Evolutionary conservation across 2,888 invertebrate species (phyloP), one percentile per base, ranked within the genome.

Genomic region (Morpho helenor): DNA sequence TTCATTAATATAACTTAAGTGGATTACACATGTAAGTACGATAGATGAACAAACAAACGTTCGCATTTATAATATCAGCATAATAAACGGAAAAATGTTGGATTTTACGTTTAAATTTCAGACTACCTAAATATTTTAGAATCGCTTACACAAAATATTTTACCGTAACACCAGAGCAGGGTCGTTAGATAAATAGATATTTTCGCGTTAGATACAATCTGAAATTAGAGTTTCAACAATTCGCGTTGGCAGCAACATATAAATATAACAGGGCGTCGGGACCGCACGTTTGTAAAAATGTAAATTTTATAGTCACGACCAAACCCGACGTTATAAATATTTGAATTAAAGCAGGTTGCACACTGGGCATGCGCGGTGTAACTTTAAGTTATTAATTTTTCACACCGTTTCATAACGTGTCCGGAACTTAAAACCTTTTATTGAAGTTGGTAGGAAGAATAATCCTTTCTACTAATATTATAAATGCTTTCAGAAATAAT

Each of bases 301-400:
- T 83, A 85, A 86, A 87, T 87, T 85, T 84, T 87, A 87, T 84
- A 79, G 82, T 80, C 73, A 70, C 67, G 63, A 72, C 69, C 69
- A 64, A 68, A 66, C 66, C 66, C 67, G 66, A 68, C 66, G 69
- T 74, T 81, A 87, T 87, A 87, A 87, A 87, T 87, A 87, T 87
- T 86, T 86, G 80, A 85, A 74, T 70, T 75, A 72, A 76, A 76
- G 74, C 74, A 71, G 70, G 70, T 69, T 79, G 79, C 81, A 80
- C 68, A 75, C 65, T 67, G 76, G 67, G 79, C 83, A 80, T 82
- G 83, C 82, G 81, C 80, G 68, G 53, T 65, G 68, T 53, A 64
- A 60, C 63, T 66, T 61, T 56, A 49, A 58, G 41, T 16, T 52
- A 64, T 60, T 53, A 8, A 45, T 4, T 52, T 53, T 57, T 80